These are phyloP conservation scores for Acronicta aceris DNA, from an alignment of 2,888 invertebrate genomes.

Conservation along the genomic window DNA sequence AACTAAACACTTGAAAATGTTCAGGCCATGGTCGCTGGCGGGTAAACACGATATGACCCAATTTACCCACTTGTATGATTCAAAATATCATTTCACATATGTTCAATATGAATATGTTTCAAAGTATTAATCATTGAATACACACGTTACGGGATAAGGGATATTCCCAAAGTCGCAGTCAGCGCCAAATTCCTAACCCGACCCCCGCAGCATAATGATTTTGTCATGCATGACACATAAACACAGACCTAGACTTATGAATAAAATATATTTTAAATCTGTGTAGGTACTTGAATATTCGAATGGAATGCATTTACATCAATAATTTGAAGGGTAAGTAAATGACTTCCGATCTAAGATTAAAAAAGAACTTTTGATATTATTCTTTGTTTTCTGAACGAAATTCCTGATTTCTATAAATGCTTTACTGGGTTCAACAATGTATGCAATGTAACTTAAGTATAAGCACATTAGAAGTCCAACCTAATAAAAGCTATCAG, in stretches of 20 bases:
- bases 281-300: background rate
- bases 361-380: too few relatives aligned
- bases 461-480: too few relatives aligned
- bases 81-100: slow-evolving; percentile 42
- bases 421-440: too few relatives aligned
- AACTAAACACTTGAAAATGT: slow-evolving; percentile 57
- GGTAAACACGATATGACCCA: slow-evolving; percentile 55
- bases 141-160: slow-evolving; percentile 18
- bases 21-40: slow-evolving; percentile 58
- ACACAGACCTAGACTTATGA: slow-evolving; percentile 1
- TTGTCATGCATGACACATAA: slow-evolving; percentile 6
- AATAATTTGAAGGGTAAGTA: too few relatives aligned
- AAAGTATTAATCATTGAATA: slow-evolving; percentile 29
- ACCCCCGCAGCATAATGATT: slow-evolving; percentile 8
- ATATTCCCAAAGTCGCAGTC: background rate
- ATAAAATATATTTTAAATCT: background rate
- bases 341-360: too few relatives aligned
- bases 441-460: too few relatives aligned
- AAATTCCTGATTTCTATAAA: too few relatives aligned
- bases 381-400: too few relatives aligned
- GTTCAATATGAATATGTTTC: slow-evolving; percentile 15
- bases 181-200: slow-evolving; percentile 16
- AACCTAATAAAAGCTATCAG: too few relatives aligned
- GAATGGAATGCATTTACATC: background rate
- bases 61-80: slow-evolving; percentile 55